Percentiles rank a stretch among this genome's conserved stretches.
Evolutionary conservation across 2,113 vertebrate genomes (phyloP).

Genomic region (Elanus axillaris): DNA sequence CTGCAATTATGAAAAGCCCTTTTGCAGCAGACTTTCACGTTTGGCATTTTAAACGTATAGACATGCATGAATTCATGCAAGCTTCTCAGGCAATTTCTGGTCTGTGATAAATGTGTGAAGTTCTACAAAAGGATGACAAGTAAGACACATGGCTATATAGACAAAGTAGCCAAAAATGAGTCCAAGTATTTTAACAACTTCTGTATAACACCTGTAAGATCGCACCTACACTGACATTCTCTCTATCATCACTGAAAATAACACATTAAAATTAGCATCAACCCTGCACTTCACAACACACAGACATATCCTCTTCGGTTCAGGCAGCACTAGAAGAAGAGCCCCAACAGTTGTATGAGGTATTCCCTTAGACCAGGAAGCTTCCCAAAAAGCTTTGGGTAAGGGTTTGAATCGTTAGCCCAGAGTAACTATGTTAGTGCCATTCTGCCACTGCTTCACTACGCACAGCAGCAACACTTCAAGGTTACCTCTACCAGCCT

Average conservation of each 20-base stretch:
- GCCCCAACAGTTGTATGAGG: neutral
- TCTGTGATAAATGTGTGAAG: neutral
- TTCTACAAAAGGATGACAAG: neutral
- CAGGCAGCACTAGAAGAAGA: neutral
- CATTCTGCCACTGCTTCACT: neutral
- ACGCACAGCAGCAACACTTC: neutral
- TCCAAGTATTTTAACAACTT: neutral
- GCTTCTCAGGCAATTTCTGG: neutral
- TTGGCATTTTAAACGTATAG: neutral
- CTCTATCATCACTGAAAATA: neutral
- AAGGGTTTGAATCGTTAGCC: neutral
- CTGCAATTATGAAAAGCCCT: neutral
- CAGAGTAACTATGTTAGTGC: neutral
- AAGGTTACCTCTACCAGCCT: neutral
- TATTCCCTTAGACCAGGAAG: neutral
- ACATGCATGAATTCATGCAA: neutral
- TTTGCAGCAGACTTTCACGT: neutral
- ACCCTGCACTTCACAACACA: neutral
- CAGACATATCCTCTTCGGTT: neutral
- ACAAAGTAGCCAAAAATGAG: neutral
- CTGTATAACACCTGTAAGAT: neutral
- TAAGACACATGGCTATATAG: neutral
- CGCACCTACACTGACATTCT: neutral
- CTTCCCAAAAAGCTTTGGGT: neutral
- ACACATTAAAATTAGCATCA: neutral